A percentile compares a stretch with the other conserved stretches of the same genome.
Evolutionary conservation across 64 coral and sea anemone species (phyloP).

Genomic region (Acropora yongei): DNA sequence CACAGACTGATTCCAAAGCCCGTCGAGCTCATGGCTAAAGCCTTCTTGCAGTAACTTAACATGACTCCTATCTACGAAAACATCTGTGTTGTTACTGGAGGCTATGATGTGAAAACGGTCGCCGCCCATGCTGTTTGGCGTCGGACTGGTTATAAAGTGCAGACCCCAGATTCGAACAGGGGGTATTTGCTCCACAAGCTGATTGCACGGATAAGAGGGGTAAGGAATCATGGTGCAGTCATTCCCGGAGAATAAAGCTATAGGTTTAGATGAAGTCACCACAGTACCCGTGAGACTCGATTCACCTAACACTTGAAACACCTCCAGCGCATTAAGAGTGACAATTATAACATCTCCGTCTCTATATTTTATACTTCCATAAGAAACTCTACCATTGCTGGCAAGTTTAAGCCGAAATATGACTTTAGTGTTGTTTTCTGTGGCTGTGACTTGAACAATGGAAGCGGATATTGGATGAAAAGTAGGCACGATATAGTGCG

Average conservation of each 20-base stretch:
- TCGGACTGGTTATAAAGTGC: constrained; percentile 72
- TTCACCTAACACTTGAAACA: constrained; percentile 59
- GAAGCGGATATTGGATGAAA: constrained; percentile 12
- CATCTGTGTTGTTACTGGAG: constrained; percentile 40
- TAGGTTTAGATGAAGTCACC: constrained; percentile 57
- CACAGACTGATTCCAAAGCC: not conserved
- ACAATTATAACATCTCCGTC: constrained; percentile 39
- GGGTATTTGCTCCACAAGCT: constrained; percentile 80
- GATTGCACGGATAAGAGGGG: constrained; percentile 42
- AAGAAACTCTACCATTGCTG: not conserved
- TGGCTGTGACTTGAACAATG: constrained; percentile 48
- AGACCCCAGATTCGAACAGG: constrained; percentile 71
- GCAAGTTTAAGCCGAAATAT: constrained; percentile 11
- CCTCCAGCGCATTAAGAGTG: constrained; percentile 30
- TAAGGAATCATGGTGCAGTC: constrained; percentile 76
- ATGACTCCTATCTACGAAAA: constrained; percentile 23
- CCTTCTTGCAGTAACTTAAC: constrained; percentile 33
- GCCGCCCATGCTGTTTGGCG: constrained; percentile 4
- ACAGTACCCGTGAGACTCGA: constrained; percentile 71
- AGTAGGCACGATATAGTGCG: constrained; percentile 50
- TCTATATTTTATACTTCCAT: not conserved
- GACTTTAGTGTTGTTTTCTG: constrained; percentile 37
- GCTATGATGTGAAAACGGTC: constrained; percentile 78
- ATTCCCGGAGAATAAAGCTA: constrained; percentile 86
- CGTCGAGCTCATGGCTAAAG: constrained; percentile 10